These are phyloP conservation scores for Gymnodraco acuticeps DNA, from an alignment of 2,797 vertebrate species.

Conservation along the genomic window DNA sequence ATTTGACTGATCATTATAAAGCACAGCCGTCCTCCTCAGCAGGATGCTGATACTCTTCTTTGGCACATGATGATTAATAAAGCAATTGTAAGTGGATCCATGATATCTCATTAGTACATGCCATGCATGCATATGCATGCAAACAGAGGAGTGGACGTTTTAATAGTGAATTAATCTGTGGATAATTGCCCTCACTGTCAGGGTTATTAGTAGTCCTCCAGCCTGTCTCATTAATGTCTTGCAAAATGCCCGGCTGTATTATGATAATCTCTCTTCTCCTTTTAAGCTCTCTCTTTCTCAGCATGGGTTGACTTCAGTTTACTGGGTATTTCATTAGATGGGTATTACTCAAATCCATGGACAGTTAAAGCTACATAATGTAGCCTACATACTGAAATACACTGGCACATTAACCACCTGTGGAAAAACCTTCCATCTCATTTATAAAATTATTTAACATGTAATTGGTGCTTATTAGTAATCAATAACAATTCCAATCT, in stretches of 20 bases:
- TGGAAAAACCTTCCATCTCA: background rate
- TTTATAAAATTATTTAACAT: background rate
- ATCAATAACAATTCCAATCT: no score
- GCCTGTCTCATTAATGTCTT: conserved; percentile 58
- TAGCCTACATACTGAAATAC: background rate
- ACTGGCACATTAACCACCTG: conserved; percentile 23
- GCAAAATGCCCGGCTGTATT: conserved; percentile 46
- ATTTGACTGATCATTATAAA: conserved; percentile 64
- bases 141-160: conserved; percentile 53
- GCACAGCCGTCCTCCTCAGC: conserved; percentile 43
- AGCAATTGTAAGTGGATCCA: conserved; percentile 40
- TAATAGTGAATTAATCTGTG: conserved; percentile 69
- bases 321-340: conserved; percentile 45
- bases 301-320: conserved; percentile 36
- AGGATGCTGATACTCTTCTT: conserved; percentile 39
- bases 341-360: conserved; percentile 14
- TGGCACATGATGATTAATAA: conserved; percentile 66
- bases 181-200: conserved; percentile 62
- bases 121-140: conserved; percentile 54
- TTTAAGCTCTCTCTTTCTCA: conserved; percentile 24
- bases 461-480: no score
- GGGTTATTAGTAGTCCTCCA: conserved; percentile 69
- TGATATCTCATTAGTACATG: conserved; percentile 60
- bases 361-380: conserved; percentile 2
- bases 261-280: conserved; percentile 40